Evolutionary conservation across 2,113 vertebrate genomes (phyloP).

Genomic region (Paramisgurnus dabryanus): DNA sequence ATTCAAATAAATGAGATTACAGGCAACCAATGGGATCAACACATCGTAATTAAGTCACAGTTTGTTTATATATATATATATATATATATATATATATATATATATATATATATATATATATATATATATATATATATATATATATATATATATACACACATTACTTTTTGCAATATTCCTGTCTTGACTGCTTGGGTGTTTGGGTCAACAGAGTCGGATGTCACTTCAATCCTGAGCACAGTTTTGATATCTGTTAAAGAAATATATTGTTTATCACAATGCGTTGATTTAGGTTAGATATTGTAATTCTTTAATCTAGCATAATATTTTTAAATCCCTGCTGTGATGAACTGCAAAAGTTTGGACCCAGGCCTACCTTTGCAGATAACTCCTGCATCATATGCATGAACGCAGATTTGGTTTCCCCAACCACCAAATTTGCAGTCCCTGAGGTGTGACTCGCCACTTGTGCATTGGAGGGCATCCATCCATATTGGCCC

Average conservation of each 20-base stretch:
- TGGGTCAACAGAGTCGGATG: not conserved
- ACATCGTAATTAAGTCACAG: not conserved
- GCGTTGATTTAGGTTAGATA: no score
- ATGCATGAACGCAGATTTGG: conserved; percentile 1
- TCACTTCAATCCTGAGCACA: conserved; percentile 14
- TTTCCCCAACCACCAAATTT: conserved; percentile 2
- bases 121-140: no score
- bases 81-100: no score
- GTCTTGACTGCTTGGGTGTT: not conserved
- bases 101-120: no score
- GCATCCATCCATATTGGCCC: conserved; percentile 30
- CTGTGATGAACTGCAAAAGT: no score
- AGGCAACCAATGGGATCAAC: not conserved
- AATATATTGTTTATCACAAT: not conserved
- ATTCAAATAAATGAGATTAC: not conserved
- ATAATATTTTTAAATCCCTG: no score
- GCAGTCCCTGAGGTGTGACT: conserved; percentile 18
- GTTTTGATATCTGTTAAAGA: conserved; percentile 1
- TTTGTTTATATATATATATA: not conserved
- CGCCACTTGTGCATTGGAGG: not conserved
- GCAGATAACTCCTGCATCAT: conserved; percentile 39
- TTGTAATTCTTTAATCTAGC: not conserved
- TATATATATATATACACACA: no score
- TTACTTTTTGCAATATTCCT: conserved; percentile 3
- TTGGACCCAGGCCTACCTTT: not conserved